phyloP scores from a whole-genome alignment of 1,140 invertebrate genomes.

The Lordiphosa mommai region DNA sequence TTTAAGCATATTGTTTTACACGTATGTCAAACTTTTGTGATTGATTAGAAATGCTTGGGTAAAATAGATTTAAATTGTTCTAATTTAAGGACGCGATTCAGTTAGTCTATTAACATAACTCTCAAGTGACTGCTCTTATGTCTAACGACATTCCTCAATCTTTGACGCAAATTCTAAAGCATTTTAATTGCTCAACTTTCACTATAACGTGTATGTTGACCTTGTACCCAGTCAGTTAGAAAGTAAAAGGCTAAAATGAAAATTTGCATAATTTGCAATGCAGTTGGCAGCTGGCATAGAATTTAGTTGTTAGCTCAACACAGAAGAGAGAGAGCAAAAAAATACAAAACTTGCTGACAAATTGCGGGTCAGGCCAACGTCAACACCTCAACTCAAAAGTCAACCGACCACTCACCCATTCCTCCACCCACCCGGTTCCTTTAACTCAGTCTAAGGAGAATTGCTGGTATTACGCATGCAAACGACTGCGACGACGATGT shows the following conservation, averaged over 20 bases:
- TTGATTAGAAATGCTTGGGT: too few species aligned
- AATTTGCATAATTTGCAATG: slow-evolving; percentile 69
- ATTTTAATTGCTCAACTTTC: slow-evolving; percentile 49
- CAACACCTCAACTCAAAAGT: slow-evolving; percentile 39
- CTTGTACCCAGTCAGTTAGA: slow-evolving; percentile 58
- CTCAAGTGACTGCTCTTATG: too few species aligned
- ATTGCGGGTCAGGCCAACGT: slow-evolving; percentile 45
- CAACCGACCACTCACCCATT: background rate
- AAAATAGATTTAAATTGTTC: too few species aligned
- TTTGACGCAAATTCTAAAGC: slow-evolving; percentile 43
- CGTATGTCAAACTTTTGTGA: too few species aligned
- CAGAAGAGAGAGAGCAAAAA: background rate
- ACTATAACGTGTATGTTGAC: slow-evolving; percentile 49
- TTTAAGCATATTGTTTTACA: too few species aligned
- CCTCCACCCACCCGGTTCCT: background rate
- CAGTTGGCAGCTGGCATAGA: slow-evolving; percentile 32
- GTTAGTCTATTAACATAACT: background rate
- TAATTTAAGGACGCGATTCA: slow-evolving; percentile 36
- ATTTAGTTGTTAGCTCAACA: slow-evolving; percentile 50
- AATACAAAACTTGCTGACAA: slow-evolving; percentile 57
- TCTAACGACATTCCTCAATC: slow-evolving; percentile 33
- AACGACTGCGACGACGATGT: slow-evolving; percentile 26
- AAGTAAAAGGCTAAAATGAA: slow-evolving; percentile 52
- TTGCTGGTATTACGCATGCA: slow-evolving; percentile 53
- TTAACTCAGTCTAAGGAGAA: slow-evolving; percentile 39